Evolutionary conservation across 2,113 vertebrate species (phyloP), one percentile per base, ranked within the genome.

Genomic region (Chelonoidis abingdonii): DNA sequence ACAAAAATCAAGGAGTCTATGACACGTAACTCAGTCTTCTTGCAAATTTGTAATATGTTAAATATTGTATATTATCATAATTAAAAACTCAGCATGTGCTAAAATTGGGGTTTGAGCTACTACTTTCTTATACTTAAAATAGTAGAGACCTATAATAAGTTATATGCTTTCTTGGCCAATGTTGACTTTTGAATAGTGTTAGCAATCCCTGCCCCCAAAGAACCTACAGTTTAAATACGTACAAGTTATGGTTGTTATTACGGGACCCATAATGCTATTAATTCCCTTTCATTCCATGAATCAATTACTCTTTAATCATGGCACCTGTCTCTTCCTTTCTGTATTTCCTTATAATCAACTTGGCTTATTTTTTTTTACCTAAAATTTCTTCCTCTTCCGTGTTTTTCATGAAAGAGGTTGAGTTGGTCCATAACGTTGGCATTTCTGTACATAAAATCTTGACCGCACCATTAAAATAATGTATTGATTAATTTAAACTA

Each of bases 401-500:
- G 62, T 35, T 91, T 88, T 59, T 49, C 31, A 27, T 78, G 54
- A 4, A 78, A 87, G 54, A 82, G 62, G 7, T 78, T 78, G 75
- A 47, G 47, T 69, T 13, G 0, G 4, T 25, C 6, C 27, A 12
- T 41, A 86, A 22, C 59, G 41, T 2, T 80, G 57, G 52, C 52
- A 44, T 41, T 89, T 56, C 79, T 78, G 1, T 52, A n/a, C 76
- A 87, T 44, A 13, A 25, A 52, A 11, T 29, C 17, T 27, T 62
- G 44, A 80, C 14, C 19, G 9, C 89, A 10, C 3, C 44, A 75
- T 54, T 5, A 89, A 83, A 92, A 53, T 49, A 41, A 2, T 2
- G 0, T 10, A 10, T 25, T 2, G 1, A 56, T 75, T 56, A 69
- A 62, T 83, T 86, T 22, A 65, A 38, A 78, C 5, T 76, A 0